These are phyloP conservation scores for Cheilosia scutellata DNA, from an alignment of 2,888 invertebrate species.

Conservation along the genomic window DNA sequence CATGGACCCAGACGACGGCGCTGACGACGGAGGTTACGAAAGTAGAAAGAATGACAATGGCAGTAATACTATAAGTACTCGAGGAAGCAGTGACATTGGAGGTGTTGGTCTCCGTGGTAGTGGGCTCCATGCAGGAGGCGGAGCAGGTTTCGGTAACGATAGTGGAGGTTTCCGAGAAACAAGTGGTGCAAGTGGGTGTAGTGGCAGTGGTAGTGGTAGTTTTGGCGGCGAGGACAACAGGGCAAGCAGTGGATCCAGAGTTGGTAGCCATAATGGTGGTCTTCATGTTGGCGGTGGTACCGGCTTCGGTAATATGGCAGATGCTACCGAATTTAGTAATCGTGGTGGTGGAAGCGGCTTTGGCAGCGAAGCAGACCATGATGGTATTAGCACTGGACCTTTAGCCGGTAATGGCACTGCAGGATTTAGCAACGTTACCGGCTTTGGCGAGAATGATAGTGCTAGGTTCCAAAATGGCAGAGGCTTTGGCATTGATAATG, in stretches of 20 bases:
- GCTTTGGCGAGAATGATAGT: neutral
- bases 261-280: conserved; percentile 64
- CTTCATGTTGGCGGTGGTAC: neutral
- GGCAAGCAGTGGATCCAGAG: conserved; percentile 83
- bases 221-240: too few relatives aligned
- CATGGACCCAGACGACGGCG: neutral
- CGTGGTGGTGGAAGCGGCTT: conserved; percentile 53
- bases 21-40: neutral
- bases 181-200: neutral
- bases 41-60: neutral
- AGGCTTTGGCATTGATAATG: too few relatives aligned
- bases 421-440: too few relatives aligned
- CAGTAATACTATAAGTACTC: conserved; percentile 83
- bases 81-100: conserved; percentile 45
- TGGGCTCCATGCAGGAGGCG: conserved; percentile 19
- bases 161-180: neutral
- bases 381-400: too few relatives aligned
- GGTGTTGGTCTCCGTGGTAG: conserved; percentile 41
- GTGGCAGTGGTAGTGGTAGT: neutral
- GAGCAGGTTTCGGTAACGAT: neutral
- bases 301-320: neutral
- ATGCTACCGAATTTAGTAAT: conserved; percentile 58
- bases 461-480: neutral
- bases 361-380: neutral
- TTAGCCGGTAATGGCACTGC: too few relatives aligned